Evolutionary conservation across 2,797 vertebrate species (phyloP), one percentile per base, ranked within the genome.

Genomic region (Cryptoprocta ferox): DNA sequence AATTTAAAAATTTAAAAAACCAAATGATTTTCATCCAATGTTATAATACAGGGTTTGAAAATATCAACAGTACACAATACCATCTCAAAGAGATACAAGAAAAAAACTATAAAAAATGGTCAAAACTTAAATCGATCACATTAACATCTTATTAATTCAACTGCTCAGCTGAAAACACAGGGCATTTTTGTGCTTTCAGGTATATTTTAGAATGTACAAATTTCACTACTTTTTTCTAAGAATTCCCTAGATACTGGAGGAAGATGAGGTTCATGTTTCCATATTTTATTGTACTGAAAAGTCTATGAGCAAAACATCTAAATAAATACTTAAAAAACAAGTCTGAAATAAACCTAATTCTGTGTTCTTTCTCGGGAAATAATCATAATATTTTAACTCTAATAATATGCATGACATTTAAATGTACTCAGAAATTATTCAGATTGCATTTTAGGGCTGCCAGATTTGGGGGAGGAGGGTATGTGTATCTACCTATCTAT

Each of bases 141-240:
- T 30, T 37, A 73, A 83, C 1, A 86, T 24, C 39, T 76, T 75
- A 65, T n/a, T 73, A 48, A 13, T 75, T 94, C 4, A 59, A 89
- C 5, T 30, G 5, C 71, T n/a, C 28, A 30, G 48, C 30, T 88
- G 92, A 56, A 82, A 85, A 79, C 24, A 18, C 15, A 3, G 39
- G 48, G 21, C 39, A 81, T 76, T 68, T 87, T 42, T 89, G 15
- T 28, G 32, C 24, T 30, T 91, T 87, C n/a, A n/a, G 18, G 18
- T 42, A 42, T 14, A 35, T 89, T 79, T 86, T 50, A 76, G 61
- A 95, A 76, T 21, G 76, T n/a, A 75, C 6, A 48, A 5, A 82
- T 84, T 75, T 93, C n/a, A 61, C 37, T 42, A 6, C 56, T 24
- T 68, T 95, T 94, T 92, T 96, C 37, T n/a, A 91, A 82, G 32